Percentiles rank a stretch among this genome's conserved stretches.
These are phyloP conservation scores for Drosophila kepulauana DNA, from an alignment of 1,140 invertebrate species.

Conservation along the genomic window DNA sequence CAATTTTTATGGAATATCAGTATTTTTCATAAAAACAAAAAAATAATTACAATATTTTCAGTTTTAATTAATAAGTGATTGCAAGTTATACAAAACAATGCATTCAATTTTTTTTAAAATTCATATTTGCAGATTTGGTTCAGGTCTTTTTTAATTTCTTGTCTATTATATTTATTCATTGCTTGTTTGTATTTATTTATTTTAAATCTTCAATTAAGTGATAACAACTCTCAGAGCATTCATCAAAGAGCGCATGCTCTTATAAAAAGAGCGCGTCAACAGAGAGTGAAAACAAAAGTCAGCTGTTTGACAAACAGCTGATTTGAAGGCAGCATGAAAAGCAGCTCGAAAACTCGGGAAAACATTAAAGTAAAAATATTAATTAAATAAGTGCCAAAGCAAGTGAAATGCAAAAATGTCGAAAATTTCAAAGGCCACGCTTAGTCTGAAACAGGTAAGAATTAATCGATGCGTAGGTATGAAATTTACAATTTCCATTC, in stretches of 20 bases:
- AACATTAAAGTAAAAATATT: constrained; percentile 14
- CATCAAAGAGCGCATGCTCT: constrained; percentile 10
- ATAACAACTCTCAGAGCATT: neutral
- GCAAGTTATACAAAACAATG: too few relatives aligned
- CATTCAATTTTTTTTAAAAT: too few relatives aligned
- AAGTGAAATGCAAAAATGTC: constrained; percentile 62
- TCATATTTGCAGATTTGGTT: too few relatives aligned
- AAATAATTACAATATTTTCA: too few relatives aligned
- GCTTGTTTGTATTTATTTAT: neutral
- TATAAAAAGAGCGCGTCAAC: constrained; percentile 9
- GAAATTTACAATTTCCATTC: neutral
- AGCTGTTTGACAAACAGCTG: constrained; percentile 58
- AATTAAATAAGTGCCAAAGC: neutral
- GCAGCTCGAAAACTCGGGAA: neutral
- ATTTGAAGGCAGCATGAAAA: constrained; percentile 13
- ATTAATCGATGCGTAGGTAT: neutral
- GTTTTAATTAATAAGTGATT: neutral
- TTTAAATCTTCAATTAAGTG: neutral
- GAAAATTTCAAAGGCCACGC: constrained; percentile 86
- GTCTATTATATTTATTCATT: too few relatives aligned
- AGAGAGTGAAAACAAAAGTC: constrained; percentile 28
- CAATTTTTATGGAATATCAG: neutral
- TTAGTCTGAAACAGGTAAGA: constrained; percentile 86
- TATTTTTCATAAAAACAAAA: neutral
- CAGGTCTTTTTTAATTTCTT: too few relatives aligned